Percentiles rank a stretch among this genome's conserved stretches.
Evolutionary conservation across 2,113 vertebrate genomes (phyloP).

Genomic region (Salvelinus fontinalis): DNA sequence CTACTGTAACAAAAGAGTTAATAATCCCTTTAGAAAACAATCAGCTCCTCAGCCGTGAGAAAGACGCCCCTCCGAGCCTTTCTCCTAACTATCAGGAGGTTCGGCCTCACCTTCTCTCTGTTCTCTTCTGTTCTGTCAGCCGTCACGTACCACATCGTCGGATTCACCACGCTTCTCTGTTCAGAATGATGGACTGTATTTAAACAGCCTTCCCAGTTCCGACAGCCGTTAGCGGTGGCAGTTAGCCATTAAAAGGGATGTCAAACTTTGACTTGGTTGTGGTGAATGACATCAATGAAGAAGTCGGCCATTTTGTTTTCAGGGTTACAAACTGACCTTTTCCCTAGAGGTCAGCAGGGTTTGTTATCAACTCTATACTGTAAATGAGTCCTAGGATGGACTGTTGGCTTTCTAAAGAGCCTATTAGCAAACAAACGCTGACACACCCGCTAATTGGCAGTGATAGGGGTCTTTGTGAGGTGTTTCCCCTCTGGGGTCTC

Average conservation of each 20-base stretch:
- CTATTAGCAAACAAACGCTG: constrained; percentile 74
- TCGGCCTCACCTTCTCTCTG: constrained; percentile 62
- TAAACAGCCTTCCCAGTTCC: constrained; percentile 41
- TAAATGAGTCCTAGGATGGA: constrained; percentile 59
- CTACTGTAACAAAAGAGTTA: constrained; percentile 82
- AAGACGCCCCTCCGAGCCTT: constrained; percentile 72
- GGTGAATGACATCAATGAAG: background rate
- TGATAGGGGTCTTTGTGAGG: constrained; percentile 65
- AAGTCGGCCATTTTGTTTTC: constrained; percentile 30
- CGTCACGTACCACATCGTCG: constrained; percentile 75
- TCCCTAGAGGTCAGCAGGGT: constrained; percentile 52
- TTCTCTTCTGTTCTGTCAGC: constrained; percentile 55
- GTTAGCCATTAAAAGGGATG: constrained; percentile 41
- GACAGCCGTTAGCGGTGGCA: constrained; percentile 9
- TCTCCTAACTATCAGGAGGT: constrained; percentile 73
- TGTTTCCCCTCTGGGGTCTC: constrained; percentile 59
- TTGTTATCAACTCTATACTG: constrained; percentile 67
- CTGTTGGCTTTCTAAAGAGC: constrained; percentile 66
- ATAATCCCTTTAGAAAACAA: constrained; percentile 82
- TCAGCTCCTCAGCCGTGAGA: constrained; percentile 73
- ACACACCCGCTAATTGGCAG: constrained; percentile 74
- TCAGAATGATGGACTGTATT: constrained; percentile 71
- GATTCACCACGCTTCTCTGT: constrained; percentile 62
- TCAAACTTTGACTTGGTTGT: background rate
- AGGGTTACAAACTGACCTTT: constrained; percentile 25